These are phyloP conservation scores for Holocentrus rufus DNA, from an alignment of 2,797 vertebrate species.

Conservation along the genomic window DNA sequence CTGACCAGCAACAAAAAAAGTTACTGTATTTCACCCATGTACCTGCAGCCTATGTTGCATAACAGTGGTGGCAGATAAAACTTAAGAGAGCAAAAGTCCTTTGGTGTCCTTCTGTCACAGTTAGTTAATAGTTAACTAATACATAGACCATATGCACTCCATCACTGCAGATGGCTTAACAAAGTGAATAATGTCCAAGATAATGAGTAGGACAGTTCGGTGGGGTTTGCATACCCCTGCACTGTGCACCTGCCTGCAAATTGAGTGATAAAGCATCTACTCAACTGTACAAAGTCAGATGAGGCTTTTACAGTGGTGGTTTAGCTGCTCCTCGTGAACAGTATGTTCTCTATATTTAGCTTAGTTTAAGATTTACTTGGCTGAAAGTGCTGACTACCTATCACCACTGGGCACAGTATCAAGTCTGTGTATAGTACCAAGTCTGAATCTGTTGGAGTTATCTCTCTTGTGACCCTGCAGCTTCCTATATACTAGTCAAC, in stretches of 20 bases:
- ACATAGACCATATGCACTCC: not conserved
- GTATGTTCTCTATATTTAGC: not conserved
- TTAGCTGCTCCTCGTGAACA: constrained; percentile 39
- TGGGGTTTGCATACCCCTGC: not conserved
- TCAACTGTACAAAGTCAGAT: constrained; percentile 43
- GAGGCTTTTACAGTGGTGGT: not conserved
- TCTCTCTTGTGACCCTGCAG: constrained; percentile 5
- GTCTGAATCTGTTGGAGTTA: not conserved
- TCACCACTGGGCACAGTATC: not conserved
- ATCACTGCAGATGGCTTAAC: not conserved
- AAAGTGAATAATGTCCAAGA: constrained; percentile 5
- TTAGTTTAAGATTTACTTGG: constrained; percentile 17
- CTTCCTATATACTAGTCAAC: constrained; percentile 14
- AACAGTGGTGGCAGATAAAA: constrained; percentile 3
- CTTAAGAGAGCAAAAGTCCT: not conserved
- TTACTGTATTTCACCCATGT: not conserved
- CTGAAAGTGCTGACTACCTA: not conserved
- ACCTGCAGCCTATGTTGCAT: not conserved
- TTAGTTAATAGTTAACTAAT: constrained; percentile 36
- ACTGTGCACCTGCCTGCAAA: constrained; percentile 35
- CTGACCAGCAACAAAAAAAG: not conserved
- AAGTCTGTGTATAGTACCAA: constrained; percentile 7
- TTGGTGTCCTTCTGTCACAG: not conserved
- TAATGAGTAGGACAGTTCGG: constrained; percentile 24
- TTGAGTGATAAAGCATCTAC: constrained; percentile 38